These are phyloP conservation scores for Malacosoma neustria DNA, from an alignment of 2,888 invertebrate genomes.

Conservation along the genomic window DNA sequence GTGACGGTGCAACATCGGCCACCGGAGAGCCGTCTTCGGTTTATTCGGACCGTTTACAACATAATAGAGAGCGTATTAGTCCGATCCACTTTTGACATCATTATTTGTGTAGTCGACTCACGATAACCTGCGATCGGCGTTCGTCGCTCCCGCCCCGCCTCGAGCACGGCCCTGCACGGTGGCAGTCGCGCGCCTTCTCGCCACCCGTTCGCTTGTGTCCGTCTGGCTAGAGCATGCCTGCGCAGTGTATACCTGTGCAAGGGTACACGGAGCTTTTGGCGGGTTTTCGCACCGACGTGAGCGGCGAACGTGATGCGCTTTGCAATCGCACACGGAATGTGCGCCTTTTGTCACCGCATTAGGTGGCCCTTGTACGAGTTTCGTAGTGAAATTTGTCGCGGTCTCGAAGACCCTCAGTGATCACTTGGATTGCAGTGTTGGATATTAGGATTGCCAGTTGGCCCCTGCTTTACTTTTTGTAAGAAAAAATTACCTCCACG, in stretches of 20 bases:
- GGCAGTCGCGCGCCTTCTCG: slow-evolving; percentile 62
- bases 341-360: slow-evolving; percentile 37
- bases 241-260: slow-evolving; percentile 21
- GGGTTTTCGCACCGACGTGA: slow-evolving; percentile 56
- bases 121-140: slow-evolving; percentile 68
- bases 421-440: slow-evolving; percentile 73
- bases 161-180: slow-evolving; percentile 16
- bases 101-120: slow-evolving; percentile 67
- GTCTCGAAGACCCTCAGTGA: slow-evolving; percentile 42
- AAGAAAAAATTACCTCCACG: slow-evolving; percentile 55
- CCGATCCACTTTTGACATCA: slow-evolving; percentile 74
- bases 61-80: slow-evolving; percentile 70
- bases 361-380: slow-evolving; percentile 34
- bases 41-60: slow-evolving; percentile 59
- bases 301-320: slow-evolving; percentile 49
- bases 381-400: slow-evolving; percentile 48
- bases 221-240: slow-evolving; percentile 22
- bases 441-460: slow-evolving; percentile 51
- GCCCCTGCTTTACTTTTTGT: slow-evolving; percentile 45
- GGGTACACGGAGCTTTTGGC: slow-evolving; percentile 59
- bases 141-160: slow-evolving; percentile 56
- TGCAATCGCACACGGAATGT: slow-evolving; percentile 54
- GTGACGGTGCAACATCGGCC: slow-evolving; percentile 36
- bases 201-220: slow-evolving; percentile 40
- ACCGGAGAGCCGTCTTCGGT: slow-evolving; percentile 18